Percentiles rank a stretch among this genome's conserved stretches.
These are phyloP conservation scores for Luscinia luscinia DNA, from an alignment of 2,797 vertebrate species.

Conservation along the genomic window DNA sequence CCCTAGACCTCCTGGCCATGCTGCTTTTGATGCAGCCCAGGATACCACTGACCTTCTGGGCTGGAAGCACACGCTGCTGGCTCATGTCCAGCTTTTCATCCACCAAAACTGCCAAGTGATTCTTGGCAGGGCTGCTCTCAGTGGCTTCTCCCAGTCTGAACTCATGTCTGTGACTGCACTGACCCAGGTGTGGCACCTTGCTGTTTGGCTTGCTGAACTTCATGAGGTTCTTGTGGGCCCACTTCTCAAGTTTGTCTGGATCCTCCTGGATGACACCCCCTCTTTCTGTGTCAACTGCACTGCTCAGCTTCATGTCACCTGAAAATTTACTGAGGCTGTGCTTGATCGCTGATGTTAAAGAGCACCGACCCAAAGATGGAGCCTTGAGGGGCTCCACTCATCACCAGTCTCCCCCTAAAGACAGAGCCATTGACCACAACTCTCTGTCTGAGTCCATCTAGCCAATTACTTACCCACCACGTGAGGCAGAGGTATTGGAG, in stretches of 20 bases:
- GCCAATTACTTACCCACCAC: neutral
- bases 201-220: neutral
- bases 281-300: neutral
- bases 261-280: neutral
- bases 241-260: neutral
- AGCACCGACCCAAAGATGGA: fast-evolving
- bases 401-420: neutral
- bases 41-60: neutral
- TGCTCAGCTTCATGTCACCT: neutral
- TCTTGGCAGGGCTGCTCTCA: neutral
- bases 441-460: fast-evolving
- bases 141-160: no score
- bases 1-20: fast-evolving
- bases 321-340: neutral
- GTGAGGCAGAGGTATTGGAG: no score
- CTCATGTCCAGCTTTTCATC: neutral
- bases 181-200: neutral
- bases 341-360: neutral
- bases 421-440: neutral
- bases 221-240: neutral
- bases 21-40: neutral
- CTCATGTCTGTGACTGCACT: neutral
- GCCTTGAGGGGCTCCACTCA: neutral
- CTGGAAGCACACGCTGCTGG: neutral
- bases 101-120: neutral